Percentiles rank a stretch among this genome's conserved stretches.
These are phyloP conservation scores for Argynnis bischoffii DNA, from an alignment of 2,888 invertebrate species.

Conservation along the genomic window DNA sequence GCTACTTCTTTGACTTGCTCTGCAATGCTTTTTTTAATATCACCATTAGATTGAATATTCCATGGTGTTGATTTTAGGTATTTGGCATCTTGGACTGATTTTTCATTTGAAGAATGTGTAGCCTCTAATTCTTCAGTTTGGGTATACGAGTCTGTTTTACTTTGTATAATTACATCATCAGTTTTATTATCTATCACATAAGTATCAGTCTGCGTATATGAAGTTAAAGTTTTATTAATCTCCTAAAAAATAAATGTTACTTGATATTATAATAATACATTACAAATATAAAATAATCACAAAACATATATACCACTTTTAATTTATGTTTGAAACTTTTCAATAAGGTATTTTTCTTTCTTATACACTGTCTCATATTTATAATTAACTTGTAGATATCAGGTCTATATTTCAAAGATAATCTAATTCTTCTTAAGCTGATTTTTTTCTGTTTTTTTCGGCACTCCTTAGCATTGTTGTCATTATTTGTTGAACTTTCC, in stretches of 20 bases:
- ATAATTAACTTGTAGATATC: slow-evolving; percentile 82
- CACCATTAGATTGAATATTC: slow-evolving; percentile 51
- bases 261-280: neutral
- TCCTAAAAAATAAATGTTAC: neutral
- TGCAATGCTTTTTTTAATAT: slow-evolving; percentile 79
- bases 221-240: neutral
- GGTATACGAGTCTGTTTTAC: slow-evolving; percentile 41
- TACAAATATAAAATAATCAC: slow-evolving; percentile 1
- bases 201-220: neutral
- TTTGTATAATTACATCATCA: neutral
- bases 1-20: slow-evolving; percentile 91
- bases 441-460: slow-evolving; percentile 36
- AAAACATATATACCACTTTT: slow-evolving; percentile 67
- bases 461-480: slow-evolving; percentile 3
- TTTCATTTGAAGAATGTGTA: slow-evolving; percentile 24
- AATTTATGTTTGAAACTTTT: slow-evolving; percentile 82
- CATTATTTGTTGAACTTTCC: slow-evolving; percentile 13
- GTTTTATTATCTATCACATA: neutral
- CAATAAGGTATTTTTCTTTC: slow-evolving; percentile 82
- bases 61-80: slow-evolving; percentile 47
- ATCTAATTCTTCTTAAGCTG: slow-evolving; percentile 53
- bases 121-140: slow-evolving; percentile 48
- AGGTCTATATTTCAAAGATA: slow-evolving; percentile 81
- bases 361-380: slow-evolving; percentile 80
- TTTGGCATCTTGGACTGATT: slow-evolving; percentile 29